A percentile compares a stretch with the other conserved stretches of the same genome.
These are phyloP conservation scores for Polydrusus cervinus DNA, from an alignment of 2,888 invertebrate genomes.

Conservation along the genomic window DNA sequence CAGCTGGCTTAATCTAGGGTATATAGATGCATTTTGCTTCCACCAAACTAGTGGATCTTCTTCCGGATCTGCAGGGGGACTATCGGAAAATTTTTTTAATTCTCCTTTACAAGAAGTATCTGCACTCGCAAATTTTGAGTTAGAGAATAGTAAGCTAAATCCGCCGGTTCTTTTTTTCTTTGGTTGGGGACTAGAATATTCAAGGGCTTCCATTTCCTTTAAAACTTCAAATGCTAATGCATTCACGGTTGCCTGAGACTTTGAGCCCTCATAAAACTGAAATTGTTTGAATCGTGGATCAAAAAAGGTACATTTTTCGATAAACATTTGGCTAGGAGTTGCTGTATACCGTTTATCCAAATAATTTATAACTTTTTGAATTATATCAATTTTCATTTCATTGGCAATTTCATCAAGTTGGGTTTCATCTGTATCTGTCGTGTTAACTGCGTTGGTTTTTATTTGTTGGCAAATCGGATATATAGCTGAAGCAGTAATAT, in stretches of 20 bases:
- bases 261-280: neutral
- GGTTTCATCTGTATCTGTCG: neutral
- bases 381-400: neutral
- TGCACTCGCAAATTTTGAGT: neutral
- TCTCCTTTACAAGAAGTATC: neutral
- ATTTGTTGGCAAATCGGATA: neutral
- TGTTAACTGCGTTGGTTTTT: neutral
- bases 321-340: neutral
- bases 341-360: neutral
- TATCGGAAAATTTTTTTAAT: neutral
- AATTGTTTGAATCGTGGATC: conserved; percentile 7
- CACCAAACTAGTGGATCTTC: too few species aligned
- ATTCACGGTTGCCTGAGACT: too few species aligned
- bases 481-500: conserved; percentile 1
- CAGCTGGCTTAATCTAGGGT: too few species aligned
- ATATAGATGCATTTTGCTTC: too few species aligned
- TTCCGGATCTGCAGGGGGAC: neutral
- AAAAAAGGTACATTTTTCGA: neutral
- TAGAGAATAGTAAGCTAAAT: neutral
- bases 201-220: too few species aligned
- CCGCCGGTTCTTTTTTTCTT: neutral
- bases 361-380: neutral
- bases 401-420: neutral
- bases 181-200: neutral
- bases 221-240: too few species aligned